phyloP scores from a whole-genome alignment of 1,140 invertebrate genomes.

The Drosophila pseudoananassae region DNA sequence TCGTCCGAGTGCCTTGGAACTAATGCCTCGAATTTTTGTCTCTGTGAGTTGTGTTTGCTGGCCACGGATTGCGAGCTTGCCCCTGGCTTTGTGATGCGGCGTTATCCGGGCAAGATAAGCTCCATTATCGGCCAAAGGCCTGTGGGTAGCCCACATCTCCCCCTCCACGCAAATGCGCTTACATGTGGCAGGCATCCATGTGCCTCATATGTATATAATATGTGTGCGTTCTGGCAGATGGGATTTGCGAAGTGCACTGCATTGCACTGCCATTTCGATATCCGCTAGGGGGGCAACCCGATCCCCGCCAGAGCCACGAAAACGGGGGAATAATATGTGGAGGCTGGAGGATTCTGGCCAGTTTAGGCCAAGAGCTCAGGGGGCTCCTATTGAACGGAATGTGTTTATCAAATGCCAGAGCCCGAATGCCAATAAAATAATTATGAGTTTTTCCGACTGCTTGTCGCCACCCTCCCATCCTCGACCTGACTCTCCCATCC shows the following conservation, averaged over 20 bases:
- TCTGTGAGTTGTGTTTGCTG: conserved; percentile 11
- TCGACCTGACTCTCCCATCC: background rate
- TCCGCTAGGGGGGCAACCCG: conserved; percentile 25
- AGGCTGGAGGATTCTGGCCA: too few relatives aligned
- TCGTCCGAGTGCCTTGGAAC: background rate
- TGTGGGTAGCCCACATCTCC: conserved; percentile 41
- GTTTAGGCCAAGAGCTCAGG: too few relatives aligned
- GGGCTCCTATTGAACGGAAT: background rate
- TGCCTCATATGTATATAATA: conserved; percentile 5
- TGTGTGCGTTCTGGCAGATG: conserved; percentile 18
- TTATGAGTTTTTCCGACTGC: conserved; percentile 39
- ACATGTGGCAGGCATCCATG: background rate
- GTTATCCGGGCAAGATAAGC: conserved; percentile 66
- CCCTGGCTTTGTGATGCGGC: conserved; percentile 45
- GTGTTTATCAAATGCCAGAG: conserved; percentile 26
- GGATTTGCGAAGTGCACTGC: conserved; percentile 36
- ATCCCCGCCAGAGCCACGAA: conserved; percentile 28
- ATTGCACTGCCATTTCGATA: conserved; percentile 27
- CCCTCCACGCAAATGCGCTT: background rate
- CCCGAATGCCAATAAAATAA: conserved; percentile 51
- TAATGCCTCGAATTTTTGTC: background rate
- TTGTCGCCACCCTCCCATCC: conserved; percentile 2
- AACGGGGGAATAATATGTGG: background rate
- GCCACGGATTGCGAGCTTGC: conserved; percentile 46
- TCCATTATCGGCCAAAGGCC: conserved; percentile 60